Percentiles rank a stretch among this genome's conserved stretches.
Conservation (phyloP, 2,113 vertebrate species). For the Gymnobelideus leadbeateri region DNA sequence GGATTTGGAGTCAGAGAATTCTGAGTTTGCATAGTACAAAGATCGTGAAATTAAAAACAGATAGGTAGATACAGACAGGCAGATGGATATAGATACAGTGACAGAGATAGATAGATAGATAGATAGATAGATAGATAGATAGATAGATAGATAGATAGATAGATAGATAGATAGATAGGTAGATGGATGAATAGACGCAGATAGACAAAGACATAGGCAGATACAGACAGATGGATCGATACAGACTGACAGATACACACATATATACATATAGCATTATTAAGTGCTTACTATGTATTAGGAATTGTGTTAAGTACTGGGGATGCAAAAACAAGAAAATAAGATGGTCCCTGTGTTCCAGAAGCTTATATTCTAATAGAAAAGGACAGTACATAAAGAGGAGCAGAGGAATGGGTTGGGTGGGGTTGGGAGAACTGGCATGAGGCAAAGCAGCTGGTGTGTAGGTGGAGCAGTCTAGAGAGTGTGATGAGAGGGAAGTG, state of each 20-base stretch:
- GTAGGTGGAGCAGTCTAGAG: background rate
- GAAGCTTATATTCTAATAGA: background rate
- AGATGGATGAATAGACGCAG: too few relatives aligned
- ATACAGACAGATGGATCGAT: background rate
- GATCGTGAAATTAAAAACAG: background rate
- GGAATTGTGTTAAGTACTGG: background rate
- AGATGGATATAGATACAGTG: background rate
- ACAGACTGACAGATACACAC: background rate
- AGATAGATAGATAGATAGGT: too few relatives aligned
- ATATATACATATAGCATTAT: background rate
- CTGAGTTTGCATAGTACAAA: background rate
- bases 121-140: background rate
- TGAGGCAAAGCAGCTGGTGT: background rate
- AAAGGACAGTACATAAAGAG: background rate
- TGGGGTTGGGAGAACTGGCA: background rate
- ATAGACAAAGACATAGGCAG: too few relatives aligned
- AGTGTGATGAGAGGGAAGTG: background rate
- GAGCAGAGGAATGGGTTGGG: background rate
- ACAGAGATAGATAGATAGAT: background rate
- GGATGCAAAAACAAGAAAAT: background rate
- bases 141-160: too few relatives aligned
- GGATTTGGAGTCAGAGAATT: background rate
- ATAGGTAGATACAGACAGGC: background rate
- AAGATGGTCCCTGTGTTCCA: background rate
- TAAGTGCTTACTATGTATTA: background rate